Conservation (phyloP, 2,888 invertebrate genomes). For the Omphaloscelis lunosa region DNA sequence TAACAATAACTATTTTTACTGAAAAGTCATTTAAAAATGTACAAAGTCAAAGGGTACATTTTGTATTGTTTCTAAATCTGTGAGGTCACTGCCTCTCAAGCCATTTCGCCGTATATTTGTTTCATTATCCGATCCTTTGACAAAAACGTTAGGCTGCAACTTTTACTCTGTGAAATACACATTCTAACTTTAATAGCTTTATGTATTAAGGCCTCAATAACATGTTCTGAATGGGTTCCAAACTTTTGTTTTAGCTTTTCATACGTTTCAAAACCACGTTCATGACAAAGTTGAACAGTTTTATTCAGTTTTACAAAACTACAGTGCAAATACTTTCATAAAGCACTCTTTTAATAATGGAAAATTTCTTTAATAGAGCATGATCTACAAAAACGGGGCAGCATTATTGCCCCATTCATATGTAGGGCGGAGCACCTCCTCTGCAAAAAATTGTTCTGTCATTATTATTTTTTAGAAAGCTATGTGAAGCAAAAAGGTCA, state of each 20-base stretch:
- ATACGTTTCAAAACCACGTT: constrained; percentile 37
- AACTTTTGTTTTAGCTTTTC: constrained; percentile 57
- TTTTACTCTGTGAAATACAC: constrained; percentile 32
- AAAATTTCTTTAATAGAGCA: no score
- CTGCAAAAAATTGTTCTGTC: no score
- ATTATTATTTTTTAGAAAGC: neutral
- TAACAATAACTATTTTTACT: neutral
- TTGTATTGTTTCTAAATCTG: constrained; percentile 7
- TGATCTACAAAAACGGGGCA: no score
- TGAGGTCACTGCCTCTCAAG: neutral
- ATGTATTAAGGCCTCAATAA: constrained; percentile 23
- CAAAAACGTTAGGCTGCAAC: constrained; percentile 35
- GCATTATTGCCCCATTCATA: neutral
- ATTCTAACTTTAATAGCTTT: constrained; percentile 43
- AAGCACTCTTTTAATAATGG: neutral
- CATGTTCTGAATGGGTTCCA: constrained; percentile 26
- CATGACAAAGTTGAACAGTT: constrained; percentile 41
- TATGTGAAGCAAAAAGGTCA: constrained; percentile 8
- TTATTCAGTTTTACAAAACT: constrained; percentile 20
- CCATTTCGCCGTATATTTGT: constrained; percentile 7
- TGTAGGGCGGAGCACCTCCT: rapidly evolving
- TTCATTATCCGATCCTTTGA: constrained; percentile 6
- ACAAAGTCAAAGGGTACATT: neutral
- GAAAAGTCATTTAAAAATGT: neutral
- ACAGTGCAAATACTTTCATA: neutral